phyloP scores from a whole-genome alignment of 2,888 invertebrate genomes.

The Himalopsyche japonica region DNA sequence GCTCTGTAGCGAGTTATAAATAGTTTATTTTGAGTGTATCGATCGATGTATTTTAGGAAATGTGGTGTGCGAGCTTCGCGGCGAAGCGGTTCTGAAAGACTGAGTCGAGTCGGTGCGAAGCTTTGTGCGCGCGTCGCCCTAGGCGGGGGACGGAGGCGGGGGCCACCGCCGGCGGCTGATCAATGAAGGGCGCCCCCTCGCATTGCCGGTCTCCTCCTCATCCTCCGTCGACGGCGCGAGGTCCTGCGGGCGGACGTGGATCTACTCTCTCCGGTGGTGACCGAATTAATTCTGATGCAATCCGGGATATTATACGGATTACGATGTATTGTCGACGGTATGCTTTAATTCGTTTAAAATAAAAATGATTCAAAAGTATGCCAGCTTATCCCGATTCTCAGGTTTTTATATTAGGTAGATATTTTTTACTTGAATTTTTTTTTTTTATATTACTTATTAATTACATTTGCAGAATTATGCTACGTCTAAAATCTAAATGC shows the following conservation, averaged over 20 bases:
- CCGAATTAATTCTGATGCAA: neutral
- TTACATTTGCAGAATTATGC: too few species aligned
- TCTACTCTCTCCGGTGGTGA: neutral
- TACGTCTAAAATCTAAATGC: too few species aligned
- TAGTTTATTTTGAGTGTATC: neutral
- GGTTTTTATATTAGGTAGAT: too few species aligned
- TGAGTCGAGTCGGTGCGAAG: neutral
- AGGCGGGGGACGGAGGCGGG: neutral
- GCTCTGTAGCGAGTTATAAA: neutral
- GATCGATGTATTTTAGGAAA: neutral
- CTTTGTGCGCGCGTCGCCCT: neutral
- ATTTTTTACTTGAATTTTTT: too few species aligned
- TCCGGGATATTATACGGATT: neutral
- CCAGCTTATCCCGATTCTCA: too few species aligned
- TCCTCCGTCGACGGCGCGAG: neutral
- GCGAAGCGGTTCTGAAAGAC: neutral
- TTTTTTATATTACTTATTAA: too few species aligned
- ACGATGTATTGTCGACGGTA: neutral
- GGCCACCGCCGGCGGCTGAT: neutral
- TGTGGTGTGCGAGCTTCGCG: neutral
- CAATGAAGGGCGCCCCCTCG: constrained; percentile 1
- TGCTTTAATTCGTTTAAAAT: neutral
- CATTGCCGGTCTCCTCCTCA: neutral
- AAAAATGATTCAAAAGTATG: too few species aligned
- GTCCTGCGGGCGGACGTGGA: neutral